Evolutionary conservation across 2,797 vertebrate genomes (phyloP).

Genomic region (Falco rusticolus): DNA sequence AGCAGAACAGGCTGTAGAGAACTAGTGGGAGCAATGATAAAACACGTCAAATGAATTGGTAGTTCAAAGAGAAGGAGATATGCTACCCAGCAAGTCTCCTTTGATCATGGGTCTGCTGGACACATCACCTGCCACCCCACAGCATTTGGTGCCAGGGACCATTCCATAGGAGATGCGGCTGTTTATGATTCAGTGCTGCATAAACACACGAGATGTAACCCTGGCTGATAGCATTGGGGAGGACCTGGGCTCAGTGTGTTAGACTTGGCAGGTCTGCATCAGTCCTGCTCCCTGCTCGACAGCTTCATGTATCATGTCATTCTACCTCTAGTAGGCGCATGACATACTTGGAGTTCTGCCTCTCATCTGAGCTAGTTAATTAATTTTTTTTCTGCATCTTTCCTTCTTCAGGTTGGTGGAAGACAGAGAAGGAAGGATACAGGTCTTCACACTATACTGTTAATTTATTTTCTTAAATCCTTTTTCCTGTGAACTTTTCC

Average conservation of each 20-base stretch:
- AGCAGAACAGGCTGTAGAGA: background rate
- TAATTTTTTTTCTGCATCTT: background rate
- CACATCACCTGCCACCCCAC: background rate
- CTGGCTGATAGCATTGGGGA: background rate
- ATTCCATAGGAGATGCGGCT: background rate
- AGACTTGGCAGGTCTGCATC: background rate
- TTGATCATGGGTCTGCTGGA: background rate
- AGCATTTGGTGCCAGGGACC: background rate
- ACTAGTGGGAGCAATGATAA: background rate
- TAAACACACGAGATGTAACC: background rate
- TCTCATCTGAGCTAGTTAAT: background rate
- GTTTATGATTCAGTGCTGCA: background rate
- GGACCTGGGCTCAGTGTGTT: background rate
- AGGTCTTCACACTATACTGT: background rate
- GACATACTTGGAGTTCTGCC: background rate
- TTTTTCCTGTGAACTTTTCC: background rate
- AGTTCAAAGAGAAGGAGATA: background rate
- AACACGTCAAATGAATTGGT: background rate
- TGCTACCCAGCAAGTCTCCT: background rate
- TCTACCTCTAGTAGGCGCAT: background rate
- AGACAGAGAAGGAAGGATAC: background rate
- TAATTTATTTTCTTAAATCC: background rate
- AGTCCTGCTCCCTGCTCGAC: background rate
- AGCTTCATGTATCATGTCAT: background rate
- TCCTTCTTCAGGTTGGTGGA: background rate